Percentiles rank a stretch among this genome's conserved stretches.
Conservation (phyloP, 2,888 invertebrate species). For the Phorcus lineatus region DNA sequence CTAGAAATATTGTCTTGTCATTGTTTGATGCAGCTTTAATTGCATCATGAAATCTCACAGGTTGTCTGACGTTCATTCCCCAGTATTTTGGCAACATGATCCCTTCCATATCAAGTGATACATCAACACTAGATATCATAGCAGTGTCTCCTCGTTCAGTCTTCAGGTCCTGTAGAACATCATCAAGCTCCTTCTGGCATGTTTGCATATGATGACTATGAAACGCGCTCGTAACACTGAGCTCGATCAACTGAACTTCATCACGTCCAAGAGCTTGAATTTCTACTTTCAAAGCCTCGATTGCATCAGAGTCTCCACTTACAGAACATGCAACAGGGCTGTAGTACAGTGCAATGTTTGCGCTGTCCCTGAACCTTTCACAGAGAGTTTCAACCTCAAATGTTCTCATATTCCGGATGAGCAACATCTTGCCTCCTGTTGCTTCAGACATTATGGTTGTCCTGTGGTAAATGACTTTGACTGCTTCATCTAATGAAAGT, state of each 20-base stretch:
- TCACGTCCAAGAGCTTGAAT: slow-evolving; percentile 12
- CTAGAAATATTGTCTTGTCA: too few relatives aligned
- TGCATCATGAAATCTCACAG: slow-evolving; percentile 52
- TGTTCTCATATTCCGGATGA: too few relatives aligned
- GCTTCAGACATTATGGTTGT: too few relatives aligned
- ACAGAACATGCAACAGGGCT: slow-evolving; percentile 44
- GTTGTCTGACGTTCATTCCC: slow-evolving; percentile 54
- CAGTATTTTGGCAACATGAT: too few relatives aligned
- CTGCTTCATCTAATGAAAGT: slow-evolving; percentile 45
- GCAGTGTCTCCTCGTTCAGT: too few relatives aligned
- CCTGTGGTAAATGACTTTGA: slow-evolving; percentile 50
- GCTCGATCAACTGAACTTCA: slow-evolving; percentile 35
- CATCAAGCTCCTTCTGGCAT: slow-evolving; percentile 38
- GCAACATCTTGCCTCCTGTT: slow-evolving; percentile 49
- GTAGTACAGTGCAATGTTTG: too few relatives aligned
- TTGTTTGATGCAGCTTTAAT: slow-evolving; percentile 36
- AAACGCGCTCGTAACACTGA: too few relatives aligned
- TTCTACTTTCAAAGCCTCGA: slow-evolving; percentile 38
- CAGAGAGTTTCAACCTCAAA: slow-evolving; percentile 31
- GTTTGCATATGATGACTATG: too few relatives aligned
- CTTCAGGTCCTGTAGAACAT: too few relatives aligned
- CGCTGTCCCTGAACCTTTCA: slow-evolving; percentile 23
- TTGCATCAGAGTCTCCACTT: slow-evolving; percentile 41
- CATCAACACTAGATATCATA: too few relatives aligned
- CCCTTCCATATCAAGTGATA: slow-evolving; percentile 46